These are phyloP conservation scores for Ispidina lecontei DNA, from an alignment of 2,797 vertebrate genomes.

Conservation along the genomic window DNA sequence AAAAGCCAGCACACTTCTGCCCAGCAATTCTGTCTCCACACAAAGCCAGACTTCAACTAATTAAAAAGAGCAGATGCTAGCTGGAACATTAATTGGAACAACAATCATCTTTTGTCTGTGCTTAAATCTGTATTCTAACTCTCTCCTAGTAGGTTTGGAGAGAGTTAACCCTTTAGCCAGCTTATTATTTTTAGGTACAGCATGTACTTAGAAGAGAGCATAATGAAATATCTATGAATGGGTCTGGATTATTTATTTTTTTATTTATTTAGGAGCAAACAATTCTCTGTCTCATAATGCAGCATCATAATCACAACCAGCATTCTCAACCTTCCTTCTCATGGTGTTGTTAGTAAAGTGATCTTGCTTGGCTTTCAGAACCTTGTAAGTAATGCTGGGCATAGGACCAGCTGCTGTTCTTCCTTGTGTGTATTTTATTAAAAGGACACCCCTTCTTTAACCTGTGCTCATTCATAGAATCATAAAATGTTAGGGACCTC, in stretches of 20 bases:
- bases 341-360: slow-evolving; percentile 1
- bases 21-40: background rate
- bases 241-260: background rate
- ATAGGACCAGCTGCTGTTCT: slow-evolving; percentile 32
- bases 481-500: no score
- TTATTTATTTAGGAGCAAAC: background rate
- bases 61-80: slow-evolving; percentile 49
- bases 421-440: background rate
- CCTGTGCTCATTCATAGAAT: background rate
- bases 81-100: slow-evolving; percentile 17
- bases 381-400: background rate
- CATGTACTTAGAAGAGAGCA: background rate
- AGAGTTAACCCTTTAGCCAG: background rate
- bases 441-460: slow-evolving; percentile 21
- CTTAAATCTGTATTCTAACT: background rate
- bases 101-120: background rate
- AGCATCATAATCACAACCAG: background rate
- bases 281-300: background rate
- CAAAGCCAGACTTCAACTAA: slow-evolving; percentile 14
- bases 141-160: background rate
- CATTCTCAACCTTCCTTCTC: background rate
- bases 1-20: background rate
- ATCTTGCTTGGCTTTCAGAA: slow-evolving; percentile 14
- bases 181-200: background rate
- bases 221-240: background rate